Base-by-base conservation (phyloP, 2,888 invertebrate species). In the Toxonevra muliebris region DNA sequence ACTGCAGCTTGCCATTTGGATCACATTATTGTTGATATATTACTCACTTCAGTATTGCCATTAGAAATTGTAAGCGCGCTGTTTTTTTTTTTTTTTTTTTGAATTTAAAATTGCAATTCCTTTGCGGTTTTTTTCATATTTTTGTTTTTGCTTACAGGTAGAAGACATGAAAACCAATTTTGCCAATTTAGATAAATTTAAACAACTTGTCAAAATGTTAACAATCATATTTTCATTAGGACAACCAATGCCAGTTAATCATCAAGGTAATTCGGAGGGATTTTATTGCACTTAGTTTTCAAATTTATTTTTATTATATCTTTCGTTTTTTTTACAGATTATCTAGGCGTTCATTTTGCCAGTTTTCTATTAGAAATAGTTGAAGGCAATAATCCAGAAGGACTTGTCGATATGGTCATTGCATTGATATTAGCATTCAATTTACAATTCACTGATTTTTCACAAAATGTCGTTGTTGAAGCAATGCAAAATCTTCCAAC, bases 191-290 rank as follows among this genome's bases (percentile, higher is more conserved):
- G 90, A 92, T 76, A 92, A 93, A 76, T 88, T 96, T 72, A 92
- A 92, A 75, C 93, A 94, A 85, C 93, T 95, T 19, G 91, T 94
- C 1, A 88, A 93, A 70, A 88, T 97, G 74, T 86, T 97, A 68
- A 94, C 94, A 61, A 93, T 96, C 89, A 90, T 97, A 60, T 91
- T 97, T 82, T 95, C 94, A 64, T 93, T 94, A 89, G 96, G 94
- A 0, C 96, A 97, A 82, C 90, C 90, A 58, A 90, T 97, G 87
- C 96, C 97, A 2, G 89, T 95, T 64, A 93, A 93, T 61, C 94
- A 96, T 86, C 92, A 94, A 82, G 94, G 95, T 95, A 85, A 86
- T 19, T 45, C 20, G 9, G 15, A 17, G 13, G 40, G 15, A 43
- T 53, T 40, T 15, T 19, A 57, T 19, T 42, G 30, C 7, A 7